Base-by-base conservation (phyloP, 2,888 invertebrate genomes). In the Andrena fulva region DNA sequence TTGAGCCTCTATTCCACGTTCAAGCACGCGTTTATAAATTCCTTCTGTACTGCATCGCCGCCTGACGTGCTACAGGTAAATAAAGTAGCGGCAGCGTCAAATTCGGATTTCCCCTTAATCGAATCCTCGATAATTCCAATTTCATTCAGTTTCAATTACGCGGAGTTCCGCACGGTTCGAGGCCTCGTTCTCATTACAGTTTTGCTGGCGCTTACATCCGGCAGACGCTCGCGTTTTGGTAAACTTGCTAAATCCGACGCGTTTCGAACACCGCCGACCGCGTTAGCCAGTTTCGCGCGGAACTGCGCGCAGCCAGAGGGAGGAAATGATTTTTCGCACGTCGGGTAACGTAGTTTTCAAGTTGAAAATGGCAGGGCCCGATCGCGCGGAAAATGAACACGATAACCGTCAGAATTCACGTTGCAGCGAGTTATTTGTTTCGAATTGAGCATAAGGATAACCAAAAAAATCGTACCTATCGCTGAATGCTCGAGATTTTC, bases 131-230 rank as follows among this genome's bases (percentile, higher is more conserved):
- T 79, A 79, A 79, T 75, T 74, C 50, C 48, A 60, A 67, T 74
- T 79, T 78, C 69, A 63, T 68, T 74, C 68, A 74, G 69, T 70
- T 76, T 64, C 64, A 79, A 76, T 79, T 69, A 75, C 52, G n/a
- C 42, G 63, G 78, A 64, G 68, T 69, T 74, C 33, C 50, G 63
- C 50, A 69, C 56, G 62, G 63, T 79, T 79, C 68, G 79, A 77
- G 64, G 68, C 69, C 76, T 63, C 59, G 59, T 70, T 76, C 76
- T 76, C 76, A 69, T 76, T 68, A 76, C 64, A 79, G 79, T 79
- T 79, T 75, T 70, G 79, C 64, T 50, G 52, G 20, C 69, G 69
- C 63, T 70, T 75, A 76, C 66, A 76, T 59, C 59, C 31, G 20
- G 42, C 35, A 27, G 59, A 48, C 63, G 24, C 20, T 33, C 24